Base-by-base conservation (phyloP, 2,888 invertebrate genomes). In the Cataglyphis albicans region DNA sequence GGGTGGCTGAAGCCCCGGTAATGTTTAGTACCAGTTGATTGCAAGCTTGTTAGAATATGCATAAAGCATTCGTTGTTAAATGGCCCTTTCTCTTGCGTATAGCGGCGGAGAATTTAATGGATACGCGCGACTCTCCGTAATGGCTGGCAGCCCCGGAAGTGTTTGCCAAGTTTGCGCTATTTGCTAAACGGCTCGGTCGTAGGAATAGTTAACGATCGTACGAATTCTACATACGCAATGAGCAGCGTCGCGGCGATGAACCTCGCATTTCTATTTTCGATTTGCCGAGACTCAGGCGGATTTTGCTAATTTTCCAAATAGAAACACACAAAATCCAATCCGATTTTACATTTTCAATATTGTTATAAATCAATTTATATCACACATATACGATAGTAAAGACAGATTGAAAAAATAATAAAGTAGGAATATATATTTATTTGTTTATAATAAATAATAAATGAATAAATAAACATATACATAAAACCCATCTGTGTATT, bases 31-130 rank as follows among this genome's bases (percentile, higher is more conserved):
- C 80, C 82, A 89, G 90, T 90, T 90, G 92, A 91, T 91, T 88
- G 89, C 89, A 91, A 92, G 90, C 90, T 90, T 90, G 89, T 91
- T 91, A 90, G 86, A 87, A 89, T 87, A 90, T 89, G 89, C 91
- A 89, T 88, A 90, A 91, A 91, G 85, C 90, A 81, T 82, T 52
- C 87, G 84, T 82, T 84, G 84, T 89, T 90, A 88, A 90, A 89
- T 90, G 84, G 48, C 84, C 81, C 84, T 90, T 89, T 86, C 89
- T 82, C 81, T 57, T 78, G 35, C 67, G 72, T 70, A 52, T 52
- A 41, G 29, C 57, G 35, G 70, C 44, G 59, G 83, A 63, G 65
- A 83, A 80, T 89, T 87, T 83, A 87, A 84, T 78, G 84, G 80
- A 80, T 68, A 63, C 44, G 68, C 64, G 59, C 68, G 65, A 63